Base-by-base conservation (phyloP, 2,113 vertebrate species). In the Rhombomys opimus region DNA sequence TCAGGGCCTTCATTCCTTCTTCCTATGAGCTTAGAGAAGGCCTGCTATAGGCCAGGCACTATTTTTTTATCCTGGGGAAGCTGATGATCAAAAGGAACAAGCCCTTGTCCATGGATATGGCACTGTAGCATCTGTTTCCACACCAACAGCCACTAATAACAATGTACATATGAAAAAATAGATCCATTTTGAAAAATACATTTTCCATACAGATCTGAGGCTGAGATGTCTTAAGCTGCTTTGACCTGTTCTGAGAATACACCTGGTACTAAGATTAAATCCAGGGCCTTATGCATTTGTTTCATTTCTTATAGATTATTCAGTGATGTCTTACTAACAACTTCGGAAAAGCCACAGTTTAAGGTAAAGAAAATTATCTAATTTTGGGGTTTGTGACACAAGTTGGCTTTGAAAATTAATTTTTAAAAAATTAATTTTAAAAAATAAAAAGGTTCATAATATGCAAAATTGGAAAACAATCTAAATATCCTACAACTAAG, bases 331-430 rank as follows among this genome's bases (percentile, higher is more conserved):
- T 98, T 98, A 89, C 98, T 99, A 87, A 99, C 98, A 84, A 99
- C 98, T 97, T 99, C 99, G 0, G 99, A 99, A 97, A 99, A 99
- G 97, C 98, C 99, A 92, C 99, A 99, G 96, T 99, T 99, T 96
- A 99, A 99, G 99, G 99, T 99, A 98, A 98, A 97, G 73, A 65
- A 82, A 95, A 78, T 95, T 38, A 61, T 81, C 54, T 68, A 8
- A 32, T 87, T 65, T 85, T 90, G 77, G 75, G n/a, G 68, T 81
- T 89, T 97, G 35, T 93, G 72, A 81, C 6, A 32, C 72, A 57
- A 90, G 9, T 93, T 95, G 27, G 67, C 61, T 91, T 93, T 91
- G 68, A 90, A 94, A 95, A n/a, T 61, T 67, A 63, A n/a, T 25
- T 76, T 73, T n/a, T 46, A 46, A 46, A 46, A 46, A 46, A 46